Percentiles rank a stretch among this genome's conserved stretches.
phyloP scores from a whole-genome alignment of 2,888 invertebrate species.

The Chalcosyrphus nemorum region DNA sequence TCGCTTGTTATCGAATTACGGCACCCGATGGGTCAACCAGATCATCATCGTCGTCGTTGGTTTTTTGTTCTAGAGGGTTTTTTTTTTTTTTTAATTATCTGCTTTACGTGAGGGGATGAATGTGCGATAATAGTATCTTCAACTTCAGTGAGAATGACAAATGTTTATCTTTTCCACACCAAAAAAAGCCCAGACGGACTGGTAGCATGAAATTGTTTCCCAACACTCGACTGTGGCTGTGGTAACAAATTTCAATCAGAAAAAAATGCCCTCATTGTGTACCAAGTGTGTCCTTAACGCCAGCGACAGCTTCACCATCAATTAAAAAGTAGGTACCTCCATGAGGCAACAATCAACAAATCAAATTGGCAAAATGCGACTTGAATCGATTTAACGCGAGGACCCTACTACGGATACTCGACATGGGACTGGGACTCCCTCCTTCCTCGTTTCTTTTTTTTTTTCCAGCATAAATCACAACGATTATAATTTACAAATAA shows the following conservation, averaged over 20 bases:
- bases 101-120: neutral
- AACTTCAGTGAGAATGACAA: slow-evolving; percentile 57
- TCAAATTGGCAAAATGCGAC: slow-evolving; percentile 60
- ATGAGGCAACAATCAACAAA: slow-evolving; percentile 59
- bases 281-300: slow-evolving; percentile 35
- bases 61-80: neutral
- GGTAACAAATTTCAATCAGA: slow-evolving; percentile 50
- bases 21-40: slow-evolving; percentile 65
- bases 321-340: slow-evolving; percentile 46
- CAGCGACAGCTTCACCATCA: slow-evolving; percentile 54
- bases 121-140: slow-evolving; percentile 19
- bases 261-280: slow-evolving; percentile 6
- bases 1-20: slow-evolving; percentile 71
- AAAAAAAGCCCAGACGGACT: neutral
- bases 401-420: slow-evolving; percentile 4
- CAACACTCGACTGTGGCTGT: neutral
- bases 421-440: neutral
- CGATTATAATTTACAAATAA: slow-evolving; percentile 68
- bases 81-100: slow-evolving; percentile 31
- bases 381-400: slow-evolving; percentile 1
- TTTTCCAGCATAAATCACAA: slow-evolving; percentile 43
- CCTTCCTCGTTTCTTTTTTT: neutral
- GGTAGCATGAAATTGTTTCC: neutral
- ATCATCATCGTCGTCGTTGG: slow-evolving; percentile 38
- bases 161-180: slow-evolving; percentile 55